Base-by-base conservation (phyloP, 1,140 invertebrate species). In the Zaprionus africanus region DNA sequence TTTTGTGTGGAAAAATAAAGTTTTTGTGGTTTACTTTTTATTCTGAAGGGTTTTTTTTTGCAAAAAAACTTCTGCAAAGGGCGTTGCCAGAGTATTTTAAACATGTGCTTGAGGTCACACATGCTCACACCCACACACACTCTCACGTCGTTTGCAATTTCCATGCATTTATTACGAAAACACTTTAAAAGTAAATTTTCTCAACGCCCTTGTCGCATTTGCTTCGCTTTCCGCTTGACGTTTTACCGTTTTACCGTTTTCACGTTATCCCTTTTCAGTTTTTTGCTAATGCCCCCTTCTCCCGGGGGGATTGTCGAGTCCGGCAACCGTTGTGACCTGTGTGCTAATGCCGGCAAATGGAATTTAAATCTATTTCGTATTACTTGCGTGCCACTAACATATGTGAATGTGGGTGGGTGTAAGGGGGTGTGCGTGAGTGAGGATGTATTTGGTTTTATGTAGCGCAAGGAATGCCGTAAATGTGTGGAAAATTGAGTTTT, bases 301-400 rank as follows among this genome's bases (percentile, higher is more conserved):
- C 58, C 7, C 41, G 41, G 49, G 79, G 82, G 79, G 49, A 69
- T 79, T 82, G 69, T 43, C 41, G 28, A 58, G 65, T 70, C 43
- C 26, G 43, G 54, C 49, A 68, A 64, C 46, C 60, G 65, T 58
- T 85, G 82, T 71, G 82, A 81, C 70, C 66, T 68, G 82, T 70
- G 81, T 84, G 74, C 78, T 81, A 84, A 84, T 78, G 81, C 73
- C 43, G n/a, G 62, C 63, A 78, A 84, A 84, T 84, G 78, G 82
- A 84, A 84, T 84, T 84, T 84, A 84, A 84, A 84, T 84, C 82
- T 72, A 76, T 85, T 85, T 84, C 67, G 82, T 78, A 85, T 84
- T 78, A 75, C 75, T 61, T 75, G 67, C 75, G 62, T 85, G 69
- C 34, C 34, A 49, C 43, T 36, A 76, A 65, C 82, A 85, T 85